Evolutionary conservation across 2,797 vertebrate species (phyloP).

Genomic region (Hydrophis major): DNA sequence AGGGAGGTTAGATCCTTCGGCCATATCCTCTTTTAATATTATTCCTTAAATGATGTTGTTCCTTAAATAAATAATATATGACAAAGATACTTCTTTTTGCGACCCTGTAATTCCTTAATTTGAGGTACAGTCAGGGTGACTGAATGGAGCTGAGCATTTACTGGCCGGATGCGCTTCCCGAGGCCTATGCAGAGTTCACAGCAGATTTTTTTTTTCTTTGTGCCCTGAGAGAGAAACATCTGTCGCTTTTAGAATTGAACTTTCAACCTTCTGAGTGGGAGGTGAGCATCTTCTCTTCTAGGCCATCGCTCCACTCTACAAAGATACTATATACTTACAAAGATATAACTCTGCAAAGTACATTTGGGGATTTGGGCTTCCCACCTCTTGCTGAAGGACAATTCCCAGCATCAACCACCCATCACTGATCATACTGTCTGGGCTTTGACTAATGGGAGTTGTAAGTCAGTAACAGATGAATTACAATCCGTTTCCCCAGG

Average conservation of each 20-base stretch:
- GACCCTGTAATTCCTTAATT: neutral
- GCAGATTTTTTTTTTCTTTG: no score
- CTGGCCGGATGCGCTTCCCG: no score
- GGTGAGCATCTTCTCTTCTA: neutral
- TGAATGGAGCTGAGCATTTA: no score
- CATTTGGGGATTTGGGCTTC: neutral
- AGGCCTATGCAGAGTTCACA: no score
- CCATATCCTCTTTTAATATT: neutral
- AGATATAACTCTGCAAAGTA: neutral
- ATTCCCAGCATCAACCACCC: neutral
- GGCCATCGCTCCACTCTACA: neutral
- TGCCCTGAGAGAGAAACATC: no score
- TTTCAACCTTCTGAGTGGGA: no score
- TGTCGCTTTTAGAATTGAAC: no score
- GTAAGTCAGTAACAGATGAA: neutral
- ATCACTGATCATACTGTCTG: neutral
- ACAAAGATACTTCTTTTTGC: neutral
- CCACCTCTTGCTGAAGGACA: neutral
- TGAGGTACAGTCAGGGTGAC: no score
- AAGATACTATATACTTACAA: neutral
- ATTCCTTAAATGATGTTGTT: neutral
- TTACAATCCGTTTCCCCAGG: constrained; percentile 34
- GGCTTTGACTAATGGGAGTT: neutral
- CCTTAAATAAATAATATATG: neutral
- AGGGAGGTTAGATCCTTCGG: neutral